phyloP scores from a whole-genome alignment of 2,888 invertebrate genomes.

The Lithosia quadra region DNA sequence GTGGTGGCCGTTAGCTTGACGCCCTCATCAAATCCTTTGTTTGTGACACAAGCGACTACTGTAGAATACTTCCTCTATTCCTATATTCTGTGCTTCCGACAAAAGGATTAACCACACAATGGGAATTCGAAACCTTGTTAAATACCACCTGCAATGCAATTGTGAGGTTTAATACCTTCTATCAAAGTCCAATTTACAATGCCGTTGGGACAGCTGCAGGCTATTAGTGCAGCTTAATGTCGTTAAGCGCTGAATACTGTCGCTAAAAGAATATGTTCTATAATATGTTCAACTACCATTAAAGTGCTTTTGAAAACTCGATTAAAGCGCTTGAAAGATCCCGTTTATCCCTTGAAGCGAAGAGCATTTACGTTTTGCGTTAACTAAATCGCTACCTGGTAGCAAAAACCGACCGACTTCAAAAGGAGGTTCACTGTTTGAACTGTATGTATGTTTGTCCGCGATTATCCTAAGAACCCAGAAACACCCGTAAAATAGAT shows the following conservation, averaged over 20 bases:
- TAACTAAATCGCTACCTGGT: neutral
- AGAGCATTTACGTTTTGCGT: neutral
- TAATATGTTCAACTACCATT: conserved; percentile 18
- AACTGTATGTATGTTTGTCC: too few relatives aligned
- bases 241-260: conserved; percentile 35
- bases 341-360: neutral
- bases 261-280: conserved; percentile 31
- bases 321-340: neutral
- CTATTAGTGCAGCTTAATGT: conserved; percentile 36
- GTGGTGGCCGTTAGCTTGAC: too few relatives aligned
- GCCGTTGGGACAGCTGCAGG: conserved; percentile 30
- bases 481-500: too few relatives aligned
- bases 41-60: too few relatives aligned
- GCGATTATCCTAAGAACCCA: too few relatives aligned
- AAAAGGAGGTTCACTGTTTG: too few relatives aligned
- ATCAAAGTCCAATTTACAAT: conserved; percentile 14
- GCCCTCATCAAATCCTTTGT: too few relatives aligned
- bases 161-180: conserved; percentile 16
- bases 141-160: conserved; percentile 16
- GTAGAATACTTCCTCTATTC: neutral
- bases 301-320: neutral
- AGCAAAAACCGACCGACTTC: too few relatives aligned
- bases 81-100: conserved; percentile 27
- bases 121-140: conserved; percentile 41
- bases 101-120: conserved; percentile 49